These are phyloP conservation scores for Microcebus griseorufus DNA, from an alignment of 2,113 vertebrate species.

Conservation along the genomic window DNA sequence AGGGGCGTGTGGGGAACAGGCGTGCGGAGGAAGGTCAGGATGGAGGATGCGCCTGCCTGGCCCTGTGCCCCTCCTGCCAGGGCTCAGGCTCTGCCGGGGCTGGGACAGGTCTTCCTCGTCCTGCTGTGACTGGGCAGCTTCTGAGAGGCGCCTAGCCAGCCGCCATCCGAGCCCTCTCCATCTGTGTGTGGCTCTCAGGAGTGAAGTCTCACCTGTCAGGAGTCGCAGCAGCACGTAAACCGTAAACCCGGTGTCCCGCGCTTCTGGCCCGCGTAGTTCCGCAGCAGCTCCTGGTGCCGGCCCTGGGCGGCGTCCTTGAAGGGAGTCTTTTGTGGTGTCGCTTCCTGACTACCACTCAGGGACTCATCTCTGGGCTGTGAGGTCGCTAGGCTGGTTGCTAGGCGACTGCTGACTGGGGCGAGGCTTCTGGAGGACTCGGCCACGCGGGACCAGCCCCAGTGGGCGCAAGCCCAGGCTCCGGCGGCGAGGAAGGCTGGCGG, in stretches of 20 bases:
- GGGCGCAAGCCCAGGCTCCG: conserved; percentile 27
- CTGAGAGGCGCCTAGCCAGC: neutral
- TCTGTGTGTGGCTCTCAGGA: neutral
- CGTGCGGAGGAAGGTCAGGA: too few species aligned
- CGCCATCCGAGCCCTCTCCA: accelerated
- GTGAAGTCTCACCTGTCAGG: neutral
- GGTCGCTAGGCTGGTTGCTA: conserved; percentile 90
- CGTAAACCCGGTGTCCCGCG: neutral
- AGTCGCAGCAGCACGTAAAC: neutral
- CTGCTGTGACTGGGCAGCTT: accelerated
- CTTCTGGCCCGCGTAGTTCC: too few species aligned
- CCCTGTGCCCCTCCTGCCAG: too few species aligned
- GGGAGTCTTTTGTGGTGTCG: conserved; percentile 62
- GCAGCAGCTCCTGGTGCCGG: neutral
- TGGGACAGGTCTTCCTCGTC: neutral
- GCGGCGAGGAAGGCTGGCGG: conserved; percentile 35
- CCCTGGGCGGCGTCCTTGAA: conserved; percentile 57
- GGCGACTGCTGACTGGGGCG: conserved; percentile 82
- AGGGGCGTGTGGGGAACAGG: accelerated
- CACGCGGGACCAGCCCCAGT: conserved; percentile 59
- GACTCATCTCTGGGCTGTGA: conserved; percentile 77
- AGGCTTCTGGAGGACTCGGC: conserved; percentile 62
- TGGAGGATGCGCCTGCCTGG: neutral
- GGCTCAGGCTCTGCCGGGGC: neutral
- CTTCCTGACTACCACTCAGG: conserved; percentile 61